Conservation (phyloP, 2,888 invertebrate species). For the Dynastes hyllus region DNA sequence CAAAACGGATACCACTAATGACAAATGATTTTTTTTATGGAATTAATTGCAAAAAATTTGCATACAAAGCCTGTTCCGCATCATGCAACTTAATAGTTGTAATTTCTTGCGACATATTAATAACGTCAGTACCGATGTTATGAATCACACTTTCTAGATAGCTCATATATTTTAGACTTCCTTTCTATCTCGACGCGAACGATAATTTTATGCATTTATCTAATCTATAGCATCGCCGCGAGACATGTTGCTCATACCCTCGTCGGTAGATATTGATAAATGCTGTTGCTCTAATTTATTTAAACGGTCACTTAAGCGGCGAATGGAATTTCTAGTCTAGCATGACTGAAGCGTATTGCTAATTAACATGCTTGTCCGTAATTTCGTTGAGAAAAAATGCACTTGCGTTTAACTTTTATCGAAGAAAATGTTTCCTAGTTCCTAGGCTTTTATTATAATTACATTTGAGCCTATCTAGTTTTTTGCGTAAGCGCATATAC, state of each 20-base stretch:
- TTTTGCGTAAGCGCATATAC: too few species aligned
- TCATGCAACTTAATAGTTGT: too few species aligned
- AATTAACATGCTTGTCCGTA: constrained; percentile 22
- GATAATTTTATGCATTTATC: neutral
- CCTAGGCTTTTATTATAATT: neutral
- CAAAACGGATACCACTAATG: too few species aligned
- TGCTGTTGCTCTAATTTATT: constrained; percentile 26
- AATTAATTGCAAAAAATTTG: too few species aligned
- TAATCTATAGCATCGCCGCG: too few species aligned
- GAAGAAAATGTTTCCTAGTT: constrained; percentile 9
- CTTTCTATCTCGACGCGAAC: neutral
- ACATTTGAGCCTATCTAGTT: neutral
- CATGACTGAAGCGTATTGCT: neutral
- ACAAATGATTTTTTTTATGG: too few species aligned
- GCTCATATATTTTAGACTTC: too few species aligned
- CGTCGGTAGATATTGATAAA: constrained; percentile 9
- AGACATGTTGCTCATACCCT: too few species aligned
- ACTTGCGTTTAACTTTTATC: neutral
- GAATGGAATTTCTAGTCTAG: constrained; percentile 14
- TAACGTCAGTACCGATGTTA: too few species aligned
- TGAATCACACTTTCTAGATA: too few species aligned
- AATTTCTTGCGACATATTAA: too few species aligned
- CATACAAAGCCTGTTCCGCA: too few species aligned
- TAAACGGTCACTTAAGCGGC: constrained; percentile 15
- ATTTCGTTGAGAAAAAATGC: constrained; percentile 8